A percentile compares a stretch with the other conserved stretches of the same genome.
Conservation (phyloP, 2,888 invertebrate species). For the Quadroppia sp. region DNA sequence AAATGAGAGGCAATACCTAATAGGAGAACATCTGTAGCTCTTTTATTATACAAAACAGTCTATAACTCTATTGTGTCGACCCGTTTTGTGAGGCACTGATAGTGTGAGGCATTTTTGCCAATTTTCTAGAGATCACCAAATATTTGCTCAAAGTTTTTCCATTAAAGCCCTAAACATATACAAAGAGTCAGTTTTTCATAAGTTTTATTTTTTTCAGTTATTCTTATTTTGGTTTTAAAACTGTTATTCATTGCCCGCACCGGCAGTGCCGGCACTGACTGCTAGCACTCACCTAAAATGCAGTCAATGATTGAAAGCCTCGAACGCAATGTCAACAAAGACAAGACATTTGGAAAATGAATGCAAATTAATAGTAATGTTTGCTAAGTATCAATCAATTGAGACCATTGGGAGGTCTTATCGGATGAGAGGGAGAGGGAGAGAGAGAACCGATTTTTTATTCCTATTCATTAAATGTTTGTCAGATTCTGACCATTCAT, state of each 20-base stretch:
- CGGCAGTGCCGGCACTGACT: neutral
- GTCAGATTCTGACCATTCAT: neutral
- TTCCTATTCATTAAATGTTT: constrained; percentile 9
- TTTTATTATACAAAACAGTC: constrained; percentile 29
- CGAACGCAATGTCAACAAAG: constrained; percentile 28
- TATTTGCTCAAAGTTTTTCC: constrained; percentile 21
- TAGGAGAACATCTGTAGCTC: constrained; percentile 29
- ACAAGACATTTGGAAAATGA: constrained; percentile 24
- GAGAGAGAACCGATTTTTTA: neutral
- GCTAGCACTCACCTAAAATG: neutral
- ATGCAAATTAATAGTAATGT: constrained; percentile 28
- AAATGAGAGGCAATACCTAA: neutral
- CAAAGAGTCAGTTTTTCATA: neutral
- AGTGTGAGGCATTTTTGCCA: constrained; percentile 10
- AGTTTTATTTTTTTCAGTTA: neutral
- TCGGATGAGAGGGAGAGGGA: neutral
- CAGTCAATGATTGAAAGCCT: constrained; percentile 20
- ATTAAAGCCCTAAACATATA: neutral
- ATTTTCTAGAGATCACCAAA: constrained; percentile 23
- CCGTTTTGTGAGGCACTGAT: constrained; percentile 1
- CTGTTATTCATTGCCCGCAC: neutral
- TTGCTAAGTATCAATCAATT: constrained; percentile 25
- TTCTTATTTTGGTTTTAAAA: neutral
- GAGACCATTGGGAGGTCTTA: constrained; percentile 24
- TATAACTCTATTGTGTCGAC: constrained; percentile 15